Percentiles rank a stretch among this genome's conserved stretches.
phyloP scores from a whole-genome alignment of 2,888 invertebrate genomes.

The Pyrrhosoma nymphula region DNA sequence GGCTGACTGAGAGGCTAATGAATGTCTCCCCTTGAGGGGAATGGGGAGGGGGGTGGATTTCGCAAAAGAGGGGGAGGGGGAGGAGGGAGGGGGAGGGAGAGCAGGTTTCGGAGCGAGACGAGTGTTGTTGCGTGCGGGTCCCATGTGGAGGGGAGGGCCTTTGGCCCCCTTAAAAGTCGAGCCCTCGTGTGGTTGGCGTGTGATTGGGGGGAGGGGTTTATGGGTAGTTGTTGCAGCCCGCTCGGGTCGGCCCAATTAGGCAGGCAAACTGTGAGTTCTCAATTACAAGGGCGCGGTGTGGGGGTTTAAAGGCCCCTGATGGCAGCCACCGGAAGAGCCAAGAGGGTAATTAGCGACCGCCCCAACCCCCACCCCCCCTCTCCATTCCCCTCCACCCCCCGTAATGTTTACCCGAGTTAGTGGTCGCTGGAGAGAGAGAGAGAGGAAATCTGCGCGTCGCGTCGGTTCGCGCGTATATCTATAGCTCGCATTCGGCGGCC shows the following conservation, averaged over 20 bases:
- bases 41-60: neutral
- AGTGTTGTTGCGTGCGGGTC: neutral
- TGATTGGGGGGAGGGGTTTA: no score
- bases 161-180: no score
- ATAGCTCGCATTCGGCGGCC: no score
- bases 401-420: no score
- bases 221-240: neutral
- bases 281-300: neutral
- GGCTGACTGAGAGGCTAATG: neutral
- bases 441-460: no score
- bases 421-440: no score
- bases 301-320: neutral
- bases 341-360: neutral
- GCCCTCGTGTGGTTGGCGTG: no score
- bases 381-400: neutral
- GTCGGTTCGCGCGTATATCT: no score
- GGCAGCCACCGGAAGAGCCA: neutral
- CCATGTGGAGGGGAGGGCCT: no score
- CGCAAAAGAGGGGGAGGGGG: no score
- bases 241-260: conserved; percentile 43
- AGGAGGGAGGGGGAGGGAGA: neutral
- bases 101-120: neutral
- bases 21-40: neutral
- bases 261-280: conserved; percentile 63
- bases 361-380: neutral